Evolutionary conservation across 2,888 invertebrate genomes (phyloP), one percentile per base, ranked within the genome.

Genomic region (Zele albiditarsus): DNA sequence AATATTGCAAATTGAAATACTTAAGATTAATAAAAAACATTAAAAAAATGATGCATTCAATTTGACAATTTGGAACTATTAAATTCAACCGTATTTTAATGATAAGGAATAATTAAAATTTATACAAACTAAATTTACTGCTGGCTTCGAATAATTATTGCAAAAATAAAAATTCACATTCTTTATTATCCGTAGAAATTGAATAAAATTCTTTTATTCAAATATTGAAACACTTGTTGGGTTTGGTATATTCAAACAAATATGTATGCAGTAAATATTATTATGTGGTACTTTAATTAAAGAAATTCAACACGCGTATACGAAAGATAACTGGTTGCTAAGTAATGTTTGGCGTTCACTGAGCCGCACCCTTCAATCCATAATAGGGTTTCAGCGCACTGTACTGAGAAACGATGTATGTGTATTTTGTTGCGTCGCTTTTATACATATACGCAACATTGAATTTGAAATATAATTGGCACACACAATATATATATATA

Each of bases 251-350:
- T 12, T 12, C 3, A 6, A 38, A 38, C 16, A 16, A n/a, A 46
- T 46, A 16, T 46, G 16, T 3, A 46, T n/a, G 6, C 4, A n/a
- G 3, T n/a, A 46, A n/a, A 46, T 46, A 46, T 46, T 46, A 4
- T 46, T n/a, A 46, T 46, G 46, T 16, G 3, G 16, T n/a, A 46
- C 1, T 16, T 46, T 46, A n/a, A n/a, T 5, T 46, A 46, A n/a
- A 3, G 3, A 16, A 46, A n/a, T 16, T 3, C n/a, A n/a, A 71
- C n/a, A 71, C n/a, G 27, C 23, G 16, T 28, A 3, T 58, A 28
- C n/a, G 16, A 33, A 23, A 79, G 76, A 82, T 73, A 79, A 71
- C 78, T 79, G 73, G 85, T 86, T 86, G 85, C 85, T 85, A 86
- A 83, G 85, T 76, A 75, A 78, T 84, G 84, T 84, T 85, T 86